Percentiles rank a stretch among this genome's conserved stretches.
Conservation (phyloP, 2,888 invertebrate genomes). For the Ochropleura leucogaster region DNA sequence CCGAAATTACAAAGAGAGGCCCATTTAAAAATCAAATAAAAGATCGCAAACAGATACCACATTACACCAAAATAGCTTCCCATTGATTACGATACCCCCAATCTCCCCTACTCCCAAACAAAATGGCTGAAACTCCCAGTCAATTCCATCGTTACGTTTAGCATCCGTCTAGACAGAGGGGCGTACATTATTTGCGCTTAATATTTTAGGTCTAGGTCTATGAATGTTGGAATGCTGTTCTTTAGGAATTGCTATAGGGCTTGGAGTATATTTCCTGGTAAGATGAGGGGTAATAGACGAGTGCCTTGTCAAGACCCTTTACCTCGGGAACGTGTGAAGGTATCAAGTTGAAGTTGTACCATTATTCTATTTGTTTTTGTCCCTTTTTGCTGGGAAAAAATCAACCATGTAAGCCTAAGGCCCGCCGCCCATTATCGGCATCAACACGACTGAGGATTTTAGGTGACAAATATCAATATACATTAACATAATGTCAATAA, state of each 20-base stretch:
- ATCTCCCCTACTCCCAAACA: constrained; percentile 1
- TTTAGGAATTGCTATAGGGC: background rate
- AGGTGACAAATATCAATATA: too few relatives aligned
- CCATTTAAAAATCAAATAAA: background rate
- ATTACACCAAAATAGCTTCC: constrained; percentile 3
- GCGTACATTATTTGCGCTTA: constrained; percentile 24
- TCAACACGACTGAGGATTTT: too few relatives aligned
- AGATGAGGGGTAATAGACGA: background rate
- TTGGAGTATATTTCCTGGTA: constrained; percentile 9
- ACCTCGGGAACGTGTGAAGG: too few relatives aligned
- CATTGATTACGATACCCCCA: constrained; percentile 19
- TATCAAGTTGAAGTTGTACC: too few relatives aligned
- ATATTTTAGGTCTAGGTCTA: constrained; percentile 21
- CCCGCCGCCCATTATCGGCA: too few relatives aligned
- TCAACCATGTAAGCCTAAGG: too few relatives aligned
- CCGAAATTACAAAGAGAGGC: background rate
- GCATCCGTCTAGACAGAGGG: constrained; percentile 37
- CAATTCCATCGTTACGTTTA: constrained; percentile 16
- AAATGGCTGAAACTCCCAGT: constrained; percentile 38
- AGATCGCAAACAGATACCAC: background rate
- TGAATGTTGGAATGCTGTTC: background rate
- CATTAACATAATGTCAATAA: too few relatives aligned
- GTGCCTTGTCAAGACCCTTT: too few relatives aligned
- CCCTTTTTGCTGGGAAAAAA: too few relatives aligned
- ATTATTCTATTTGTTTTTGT: too few relatives aligned